Evolutionary conservation across 2,113 vertebrate species (phyloP).

Genomic region (Penelope pileata): DNA sequence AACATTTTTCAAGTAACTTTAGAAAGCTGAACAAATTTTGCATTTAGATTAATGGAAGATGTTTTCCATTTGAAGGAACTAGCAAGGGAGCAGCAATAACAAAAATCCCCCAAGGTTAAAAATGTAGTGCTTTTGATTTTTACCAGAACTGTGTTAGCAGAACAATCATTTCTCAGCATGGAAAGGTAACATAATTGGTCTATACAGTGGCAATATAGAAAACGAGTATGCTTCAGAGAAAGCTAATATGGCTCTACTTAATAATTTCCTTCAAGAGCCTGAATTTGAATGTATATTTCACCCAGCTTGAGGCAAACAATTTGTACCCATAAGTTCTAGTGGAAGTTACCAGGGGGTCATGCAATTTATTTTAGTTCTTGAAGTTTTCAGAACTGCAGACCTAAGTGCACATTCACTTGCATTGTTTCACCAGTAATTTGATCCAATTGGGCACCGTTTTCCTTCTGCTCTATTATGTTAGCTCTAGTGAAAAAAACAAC

Average conservation of each 20-base stretch:
- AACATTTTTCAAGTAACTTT: constrained; percentile 87
- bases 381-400: constrained; percentile 77
- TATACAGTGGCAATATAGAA: constrained; percentile 81
- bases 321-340: constrained; percentile 79
- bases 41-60: constrained; percentile 88
- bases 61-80: constrained; percentile 83
- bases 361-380: constrained; percentile 80
- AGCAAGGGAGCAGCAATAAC: constrained; percentile 79
- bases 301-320: constrained; percentile 86
- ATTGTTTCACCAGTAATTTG: constrained; percentile 74
- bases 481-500: not conserved
- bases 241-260: constrained; percentile 85
- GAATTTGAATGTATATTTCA: constrained; percentile 84
- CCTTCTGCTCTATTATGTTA: constrained; percentile 30
- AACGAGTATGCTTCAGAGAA: constrained; percentile 82
- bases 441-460: constrained; percentile 65
- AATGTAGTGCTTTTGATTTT: constrained; percentile 84
- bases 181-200: constrained; percentile 86
- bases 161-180: constrained; percentile 85
- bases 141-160: constrained; percentile 82
- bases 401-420: constrained; percentile 64
- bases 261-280: constrained; percentile 85
- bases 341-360: constrained; percentile 79
- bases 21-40: constrained; percentile 83
- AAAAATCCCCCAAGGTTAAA: constrained; percentile 86